Conservation (phyloP, 2,797 vertebrate genomes). For the Mus minutoides region DNA sequence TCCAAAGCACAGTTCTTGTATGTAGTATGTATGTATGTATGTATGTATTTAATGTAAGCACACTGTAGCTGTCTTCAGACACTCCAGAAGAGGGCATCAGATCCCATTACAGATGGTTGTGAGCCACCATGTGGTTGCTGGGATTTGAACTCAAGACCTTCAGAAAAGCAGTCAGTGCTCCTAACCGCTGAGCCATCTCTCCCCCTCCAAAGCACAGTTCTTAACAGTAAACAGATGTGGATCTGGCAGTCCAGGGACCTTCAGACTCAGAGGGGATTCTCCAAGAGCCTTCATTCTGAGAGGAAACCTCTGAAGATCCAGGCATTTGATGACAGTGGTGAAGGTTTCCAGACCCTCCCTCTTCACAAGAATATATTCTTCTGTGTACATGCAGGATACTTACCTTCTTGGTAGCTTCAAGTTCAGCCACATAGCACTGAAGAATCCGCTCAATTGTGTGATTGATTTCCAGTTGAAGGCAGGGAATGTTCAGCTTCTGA, state of each 20-base stretch:
- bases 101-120: too few species aligned
- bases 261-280: neutral
- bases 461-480: slow-evolving; percentile 87
- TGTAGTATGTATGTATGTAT: too few species aligned
- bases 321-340: neutral
- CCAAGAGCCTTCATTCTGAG: neutral
- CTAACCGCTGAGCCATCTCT: too few species aligned
- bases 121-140: too few species aligned
- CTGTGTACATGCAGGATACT: slow-evolving; percentile 18
- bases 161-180: too few species aligned
- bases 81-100: too few species aligned
- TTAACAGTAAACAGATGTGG: neutral
- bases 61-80: too few species aligned
- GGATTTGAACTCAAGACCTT: too few species aligned
- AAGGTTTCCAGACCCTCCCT: neutral
- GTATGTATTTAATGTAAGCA: too few species aligned
- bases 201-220: neutral
- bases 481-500: slow-evolving; percentile 89
- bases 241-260: neutral
- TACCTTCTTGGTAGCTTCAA: slow-evolving; percentile 90
- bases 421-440: slow-evolving; percentile 87
- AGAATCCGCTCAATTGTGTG: slow-evolving; percentile 86
- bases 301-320: neutral
- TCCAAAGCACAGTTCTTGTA: neutral
- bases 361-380: neutral